These are phyloP conservation scores for Druon quercuslanigerum DNA, from an alignment of 1,140 invertebrate species.

Conservation along the genomic window DNA sequence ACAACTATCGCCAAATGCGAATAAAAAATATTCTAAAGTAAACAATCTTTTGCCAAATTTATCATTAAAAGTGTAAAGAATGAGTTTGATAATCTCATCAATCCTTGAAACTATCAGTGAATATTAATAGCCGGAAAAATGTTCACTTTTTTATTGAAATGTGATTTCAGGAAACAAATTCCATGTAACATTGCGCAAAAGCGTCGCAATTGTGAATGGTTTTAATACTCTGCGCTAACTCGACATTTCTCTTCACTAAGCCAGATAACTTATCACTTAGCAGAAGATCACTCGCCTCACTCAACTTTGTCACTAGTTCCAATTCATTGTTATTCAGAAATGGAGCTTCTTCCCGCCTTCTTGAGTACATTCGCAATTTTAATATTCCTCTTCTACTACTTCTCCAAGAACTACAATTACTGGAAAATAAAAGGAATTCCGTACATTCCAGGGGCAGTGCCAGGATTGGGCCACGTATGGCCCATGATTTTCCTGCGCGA, in stretches of 20 bases:
- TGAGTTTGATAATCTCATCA: no score
- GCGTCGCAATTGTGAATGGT: not conserved
- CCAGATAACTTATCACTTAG: slow-evolving; percentile 50
- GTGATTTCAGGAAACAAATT: no score
- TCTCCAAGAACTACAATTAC: slow-evolving; percentile 61
- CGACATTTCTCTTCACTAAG: slow-evolving; percentile 44
- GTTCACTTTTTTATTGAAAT: no score
- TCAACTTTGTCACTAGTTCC: slow-evolving; percentile 19
- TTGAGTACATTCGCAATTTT: not conserved
- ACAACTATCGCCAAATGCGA: no score
- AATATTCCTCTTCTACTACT: slow-evolving; percentile 44
- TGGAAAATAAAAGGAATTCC: slow-evolving; percentile 72
- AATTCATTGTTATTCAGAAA: not conserved
- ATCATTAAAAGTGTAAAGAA: no score
- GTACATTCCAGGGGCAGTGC: slow-evolving; percentile 51
- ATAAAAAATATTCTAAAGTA: no score
- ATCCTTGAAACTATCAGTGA: no score
- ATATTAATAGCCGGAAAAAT: no score
- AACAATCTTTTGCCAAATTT: no score
- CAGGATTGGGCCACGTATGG: slow-evolving; percentile 57
- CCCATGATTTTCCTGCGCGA: slow-evolving; percentile 35
- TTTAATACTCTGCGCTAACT: slow-evolving; percentile 38
- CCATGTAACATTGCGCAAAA: no score
- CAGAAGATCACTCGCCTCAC: slow-evolving; percentile 12
- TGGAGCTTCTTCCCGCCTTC: not conserved